phyloP scores from a whole-genome alignment of 1,140 invertebrate species.

The Schlechtendalia chinensis region DNA sequence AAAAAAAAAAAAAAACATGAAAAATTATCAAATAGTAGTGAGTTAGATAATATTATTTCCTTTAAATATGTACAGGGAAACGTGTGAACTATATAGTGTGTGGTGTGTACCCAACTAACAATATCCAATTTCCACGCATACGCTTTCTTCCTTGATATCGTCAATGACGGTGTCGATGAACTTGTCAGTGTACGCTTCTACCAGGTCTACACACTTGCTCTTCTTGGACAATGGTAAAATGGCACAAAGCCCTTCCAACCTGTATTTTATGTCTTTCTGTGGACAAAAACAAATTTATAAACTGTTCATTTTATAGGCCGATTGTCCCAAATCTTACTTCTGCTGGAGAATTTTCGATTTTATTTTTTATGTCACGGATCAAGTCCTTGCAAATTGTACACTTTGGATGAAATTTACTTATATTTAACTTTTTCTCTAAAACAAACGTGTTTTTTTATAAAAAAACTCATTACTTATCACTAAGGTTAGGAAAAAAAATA shows the following conservation, averaged over 20 bases:
- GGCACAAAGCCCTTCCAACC: slow-evolving; percentile 22
- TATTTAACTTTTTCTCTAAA: background rate
- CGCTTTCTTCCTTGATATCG: background rate
- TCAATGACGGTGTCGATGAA: background rate
- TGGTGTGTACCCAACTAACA: background rate
- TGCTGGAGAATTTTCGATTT: slow-evolving; percentile 11
- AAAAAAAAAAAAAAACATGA: too few relatives aligned
- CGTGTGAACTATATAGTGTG: too few relatives aligned
- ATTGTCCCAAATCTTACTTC: slow-evolving; percentile 37
- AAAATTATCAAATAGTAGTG: too few relatives aligned
- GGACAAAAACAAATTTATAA: too few relatives aligned
- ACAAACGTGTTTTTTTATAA: too few relatives aligned
- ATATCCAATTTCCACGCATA: slow-evolving; percentile 32
- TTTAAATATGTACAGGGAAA: too few relatives aligned
- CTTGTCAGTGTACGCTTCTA: slow-evolving; percentile 10
- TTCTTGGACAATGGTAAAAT: background rate
- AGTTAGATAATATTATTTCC: too few relatives aligned
- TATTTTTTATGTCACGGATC: slow-evolving; percentile 3
- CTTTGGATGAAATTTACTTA: slow-evolving; percentile 1
- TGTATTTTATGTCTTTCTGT: background rate
- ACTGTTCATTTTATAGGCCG: too few relatives aligned
- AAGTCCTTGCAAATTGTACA: slow-evolving; percentile 39
- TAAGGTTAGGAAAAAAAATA: too few relatives aligned
- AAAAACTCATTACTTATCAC: too few relatives aligned
- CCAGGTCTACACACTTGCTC: background rate